Base-by-base conservation (phyloP, 2,113 vertebrate genomes). In the Pygoscelis adeliae region DNA sequence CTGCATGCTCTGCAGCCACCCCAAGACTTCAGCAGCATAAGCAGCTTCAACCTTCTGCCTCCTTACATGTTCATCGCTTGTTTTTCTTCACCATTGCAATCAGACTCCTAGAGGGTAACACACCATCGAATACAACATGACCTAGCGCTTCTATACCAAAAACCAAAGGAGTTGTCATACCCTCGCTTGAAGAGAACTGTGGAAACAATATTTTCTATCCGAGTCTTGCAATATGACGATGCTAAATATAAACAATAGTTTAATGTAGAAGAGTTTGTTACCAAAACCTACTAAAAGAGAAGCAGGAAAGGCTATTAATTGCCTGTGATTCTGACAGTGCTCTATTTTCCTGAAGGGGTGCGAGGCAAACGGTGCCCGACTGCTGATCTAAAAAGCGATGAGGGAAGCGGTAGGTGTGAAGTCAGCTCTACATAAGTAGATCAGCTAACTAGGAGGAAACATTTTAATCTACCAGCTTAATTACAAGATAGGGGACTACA, bases 281-380 rank as follows among this genome's bases (percentile, higher is more conserved):
- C 40, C 92, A 44, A 90, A 90, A 82, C 73, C 66, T 21, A 32
- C n/a, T 58, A 42, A 65, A 63, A 93, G 69, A 62, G 55, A 78
- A 42, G 23, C 2, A 0, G 5, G 5, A 56, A 89, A 67, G 42
- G 65, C n/a, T 79, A 14, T 63, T 23, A 29, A 46, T 22, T 72
- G 36, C 66, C 52, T 72, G 32, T 2, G 10, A 30, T 61, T 79
- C 69, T 65, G 56, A 72, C 27, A 15, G 36, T 47, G 74, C 47
- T 76, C 38, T 72, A 3, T 56, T 86, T 80, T 90, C 66, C 84
- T 46, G 59, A 65, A 49, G 23, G 23, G 44, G 3, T 9, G 32
- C 19, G 27, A 18, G 27, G 50, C 46, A 70, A 84, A 32, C 3
- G 10, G 25, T 18, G n/a, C 29, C 59, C 34, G 44, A 27, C 29